Evolutionary conservation across 30 jellyfish, hydroid and myxozoan species (phyloP).

Genomic region (Pelagia noctiluca): DNA sequence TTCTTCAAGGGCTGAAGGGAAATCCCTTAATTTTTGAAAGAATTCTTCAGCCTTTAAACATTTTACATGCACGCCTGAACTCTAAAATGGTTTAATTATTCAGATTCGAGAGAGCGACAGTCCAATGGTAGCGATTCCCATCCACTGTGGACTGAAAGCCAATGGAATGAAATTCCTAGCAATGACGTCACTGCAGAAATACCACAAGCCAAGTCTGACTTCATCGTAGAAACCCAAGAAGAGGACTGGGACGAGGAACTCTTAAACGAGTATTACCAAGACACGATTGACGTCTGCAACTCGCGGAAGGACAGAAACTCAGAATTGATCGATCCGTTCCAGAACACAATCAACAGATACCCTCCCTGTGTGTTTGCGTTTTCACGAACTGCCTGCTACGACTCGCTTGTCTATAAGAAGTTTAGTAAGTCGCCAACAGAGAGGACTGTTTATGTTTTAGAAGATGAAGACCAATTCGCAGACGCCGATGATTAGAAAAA

Average conservation of each 20-base stretch:
- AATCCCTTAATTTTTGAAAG: no score
- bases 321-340: conserved; percentile 66
- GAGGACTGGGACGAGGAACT: conserved; percentile 94
- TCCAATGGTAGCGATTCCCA: not conserved
- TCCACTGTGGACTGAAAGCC: not conserved
- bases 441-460: not conserved
- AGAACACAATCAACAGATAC: conserved; percentile 70
- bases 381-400: conserved; percentile 74
- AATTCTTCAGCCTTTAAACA: no score
- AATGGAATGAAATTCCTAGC: not conserved
- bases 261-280: conserved; percentile 48
- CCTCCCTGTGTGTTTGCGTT: conserved; percentile 87
- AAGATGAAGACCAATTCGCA: conserved; percentile 86
- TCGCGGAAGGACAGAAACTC: conserved; percentile 51
- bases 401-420: conserved; percentile 74
- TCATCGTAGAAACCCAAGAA: conserved; percentile 4
- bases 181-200: not conserved
- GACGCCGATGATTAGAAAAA: conserved; percentile 62
- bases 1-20: no score
- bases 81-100: not conserved
- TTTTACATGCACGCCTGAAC: no score
- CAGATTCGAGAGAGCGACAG: not conserved
- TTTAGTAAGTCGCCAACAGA: not conserved
- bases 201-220: not conserved
- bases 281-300: conserved; percentile 36